phyloP scores from a whole-genome alignment of 2,113 vertebrate genomes.

The Larimichthys polyactis region DNA sequence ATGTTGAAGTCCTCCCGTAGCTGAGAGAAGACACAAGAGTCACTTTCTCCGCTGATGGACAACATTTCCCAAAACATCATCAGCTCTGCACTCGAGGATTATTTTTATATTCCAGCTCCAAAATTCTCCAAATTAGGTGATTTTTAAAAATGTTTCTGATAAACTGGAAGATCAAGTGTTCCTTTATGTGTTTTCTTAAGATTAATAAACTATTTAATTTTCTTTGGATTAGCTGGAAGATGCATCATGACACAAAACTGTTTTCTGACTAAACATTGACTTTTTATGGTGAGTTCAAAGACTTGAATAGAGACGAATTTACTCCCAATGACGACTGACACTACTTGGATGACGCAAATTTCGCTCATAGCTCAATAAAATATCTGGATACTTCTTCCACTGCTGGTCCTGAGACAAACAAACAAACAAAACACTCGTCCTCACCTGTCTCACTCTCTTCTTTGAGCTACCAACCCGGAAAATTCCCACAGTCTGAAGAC shows the following conservation, averaged over 20 bases:
- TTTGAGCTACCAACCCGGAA: constrained; percentile 93
- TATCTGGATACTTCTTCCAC: not conserved
- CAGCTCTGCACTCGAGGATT: constrained; percentile 21
- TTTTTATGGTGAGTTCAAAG: too few relatives aligned
- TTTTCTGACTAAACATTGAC: too few relatives aligned
- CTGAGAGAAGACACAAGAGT: constrained; percentile 40
- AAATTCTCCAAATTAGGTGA: not conserved
- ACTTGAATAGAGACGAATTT: too few relatives aligned
- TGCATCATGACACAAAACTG: too few relatives aligned
- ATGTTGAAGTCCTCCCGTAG: constrained; percentile 80
- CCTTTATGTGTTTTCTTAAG: not conserved
- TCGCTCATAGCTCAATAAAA: not conserved
- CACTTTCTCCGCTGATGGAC: not conserved
- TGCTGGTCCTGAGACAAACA: not conserved
- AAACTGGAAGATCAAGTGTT: not conserved
- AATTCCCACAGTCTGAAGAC: constrained; percentile 92
- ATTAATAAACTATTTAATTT: too few relatives aligned
- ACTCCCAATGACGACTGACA: too few relatives aligned
- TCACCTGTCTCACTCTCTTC: constrained; percentile 92
- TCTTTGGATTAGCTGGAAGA: too few relatives aligned
- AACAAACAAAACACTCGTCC: not conserved
- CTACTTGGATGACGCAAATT: too few relatives aligned
- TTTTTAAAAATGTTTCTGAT: not conserved
- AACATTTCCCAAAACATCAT: constrained; percentile 50
- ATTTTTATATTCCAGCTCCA: constrained; percentile 6